Percentiles rank a stretch among this genome's conserved stretches.
Evolutionary conservation across 92 coral and sea anemone genomes (phyloP).

Genomic region (Heteractis magnifica): DNA sequence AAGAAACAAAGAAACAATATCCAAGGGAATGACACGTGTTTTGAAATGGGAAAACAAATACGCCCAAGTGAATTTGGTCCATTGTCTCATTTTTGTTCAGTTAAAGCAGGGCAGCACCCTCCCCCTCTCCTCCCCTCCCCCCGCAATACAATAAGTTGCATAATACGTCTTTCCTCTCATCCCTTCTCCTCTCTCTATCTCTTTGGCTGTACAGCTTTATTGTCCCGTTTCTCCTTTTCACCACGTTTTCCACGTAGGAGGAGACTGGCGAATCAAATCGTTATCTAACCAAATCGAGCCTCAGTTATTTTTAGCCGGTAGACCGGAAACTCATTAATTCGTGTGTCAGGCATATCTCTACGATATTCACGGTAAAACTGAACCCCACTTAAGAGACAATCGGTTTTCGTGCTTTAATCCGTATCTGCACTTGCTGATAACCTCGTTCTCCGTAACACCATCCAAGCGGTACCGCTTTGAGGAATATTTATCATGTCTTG

Average conservation of each 20-base stretch:
- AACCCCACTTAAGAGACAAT: not conserved
- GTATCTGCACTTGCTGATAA: slow-evolving; percentile 3
- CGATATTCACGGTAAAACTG: not conserved
- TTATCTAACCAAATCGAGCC: not conserved
- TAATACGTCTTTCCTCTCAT: not conserved
- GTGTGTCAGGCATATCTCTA: not conserved
- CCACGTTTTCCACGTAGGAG: not conserved
- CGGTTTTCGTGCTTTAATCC: not conserved
- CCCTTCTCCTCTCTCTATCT: not conserved
- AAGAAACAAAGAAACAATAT: too few species aligned
- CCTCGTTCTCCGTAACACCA: not conserved
- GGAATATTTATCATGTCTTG: too few species aligned
- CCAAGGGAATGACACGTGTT: too few species aligned
- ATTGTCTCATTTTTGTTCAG: too few species aligned
- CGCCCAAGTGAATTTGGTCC: too few species aligned
- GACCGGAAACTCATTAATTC: slow-evolving; percentile 1
- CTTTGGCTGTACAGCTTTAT: not conserved
- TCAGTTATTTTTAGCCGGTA: not conserved
- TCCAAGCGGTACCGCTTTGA: slow-evolving; percentile 1
- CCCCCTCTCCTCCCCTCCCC: too few species aligned
- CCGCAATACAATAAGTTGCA: too few species aligned
- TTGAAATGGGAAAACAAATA: too few species aligned
- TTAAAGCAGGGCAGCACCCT: too few species aligned
- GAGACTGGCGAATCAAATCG: not conserved
- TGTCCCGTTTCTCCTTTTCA: not conserved